These are phyloP conservation scores for Centropus bengalensis DNA, from an alignment of 2,113 vertebrate species.

Conservation along the genomic window DNA sequence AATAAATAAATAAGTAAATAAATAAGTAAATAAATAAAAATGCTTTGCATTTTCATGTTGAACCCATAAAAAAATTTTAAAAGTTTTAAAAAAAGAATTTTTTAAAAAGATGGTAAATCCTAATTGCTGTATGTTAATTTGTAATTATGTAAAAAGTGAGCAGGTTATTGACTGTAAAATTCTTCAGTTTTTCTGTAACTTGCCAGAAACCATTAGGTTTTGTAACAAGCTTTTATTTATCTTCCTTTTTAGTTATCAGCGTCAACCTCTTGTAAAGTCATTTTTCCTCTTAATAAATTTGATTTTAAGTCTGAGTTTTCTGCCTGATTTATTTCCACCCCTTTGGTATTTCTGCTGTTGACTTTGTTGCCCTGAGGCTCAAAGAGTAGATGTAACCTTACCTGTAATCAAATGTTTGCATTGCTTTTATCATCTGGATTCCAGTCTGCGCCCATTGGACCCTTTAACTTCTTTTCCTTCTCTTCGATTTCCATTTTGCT, in stretches of 20 bases:
- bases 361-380: neutral
- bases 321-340: neutral
- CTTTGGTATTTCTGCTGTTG: neutral
- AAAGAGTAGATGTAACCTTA: neutral
- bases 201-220: constrained; percentile 68
- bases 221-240: constrained; percentile 94
- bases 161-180: constrained; percentile 85
- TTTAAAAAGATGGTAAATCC: constrained; percentile 68
- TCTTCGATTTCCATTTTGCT: neutral
- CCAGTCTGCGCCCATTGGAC: neutral
- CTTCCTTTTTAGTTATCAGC: constrained; percentile 78
- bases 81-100: neutral
- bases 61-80: constrained; percentile 29
- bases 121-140: constrained; percentile 86
- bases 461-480: neutral
- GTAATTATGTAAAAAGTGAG: constrained; percentile 92
- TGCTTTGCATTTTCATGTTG: constrained; percentile 69
- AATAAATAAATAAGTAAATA: constrained; percentile 10
- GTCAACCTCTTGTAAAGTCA: constrained; percentile 82
- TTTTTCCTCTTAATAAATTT: constrained; percentile 86
- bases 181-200: constrained; percentile 83
- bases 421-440: neutral
- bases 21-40: neutral
- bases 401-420: neutral
- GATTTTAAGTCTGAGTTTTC: constrained; percentile 53